A percentile compares a stretch with the other conserved stretches of the same genome.
Conservation (phyloP, 2,797 vertebrate species). For the Cebuella pygmaea region DNA sequence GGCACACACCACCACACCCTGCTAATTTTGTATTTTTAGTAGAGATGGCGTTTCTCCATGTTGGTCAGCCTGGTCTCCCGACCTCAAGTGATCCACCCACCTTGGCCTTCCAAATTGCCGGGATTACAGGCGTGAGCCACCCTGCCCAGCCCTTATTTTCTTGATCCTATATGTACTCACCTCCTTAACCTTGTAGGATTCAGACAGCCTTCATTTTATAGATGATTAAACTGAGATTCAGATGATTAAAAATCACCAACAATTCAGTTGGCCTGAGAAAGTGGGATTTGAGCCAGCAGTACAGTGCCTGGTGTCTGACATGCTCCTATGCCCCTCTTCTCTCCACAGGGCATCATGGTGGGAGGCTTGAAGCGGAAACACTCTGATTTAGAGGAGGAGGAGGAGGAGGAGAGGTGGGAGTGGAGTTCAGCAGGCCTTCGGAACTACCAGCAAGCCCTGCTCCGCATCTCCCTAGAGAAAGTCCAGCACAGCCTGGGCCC, state of each 20-base stretch:
- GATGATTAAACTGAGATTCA: background rate
- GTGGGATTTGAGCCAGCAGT: background rate
- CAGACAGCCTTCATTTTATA: background rate
- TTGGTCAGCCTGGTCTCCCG: too few species aligned
- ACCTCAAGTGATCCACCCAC: too few species aligned
- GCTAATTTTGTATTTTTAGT: too few species aligned
- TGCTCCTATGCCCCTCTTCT: background rate
- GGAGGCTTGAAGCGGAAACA: conserved; percentile 90
- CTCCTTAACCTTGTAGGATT: background rate
- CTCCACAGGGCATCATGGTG: conserved; percentile 84
- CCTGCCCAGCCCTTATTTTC: background rate
- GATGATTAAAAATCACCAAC: background rate
- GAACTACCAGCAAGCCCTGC: conserved; percentile 87
- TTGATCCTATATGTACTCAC: background rate
- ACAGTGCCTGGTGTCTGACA: background rate
- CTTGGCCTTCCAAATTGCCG: too few species aligned
- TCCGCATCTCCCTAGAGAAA: conserved; percentile 90
- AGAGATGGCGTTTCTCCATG: too few species aligned
- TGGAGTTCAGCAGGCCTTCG: conserved; percentile 60
- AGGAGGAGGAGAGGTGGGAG: conserved; percentile 56
- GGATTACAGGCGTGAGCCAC: too few species aligned
- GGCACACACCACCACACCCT: too few species aligned
- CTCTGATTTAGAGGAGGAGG: conserved; percentile 74
- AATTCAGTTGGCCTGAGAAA: background rate
- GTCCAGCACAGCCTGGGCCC: conserved; percentile 87